phyloP scores from a whole-genome alignment of 92 coral and sea anemone genomes.

The Plumapathes pennacea region DNA sequence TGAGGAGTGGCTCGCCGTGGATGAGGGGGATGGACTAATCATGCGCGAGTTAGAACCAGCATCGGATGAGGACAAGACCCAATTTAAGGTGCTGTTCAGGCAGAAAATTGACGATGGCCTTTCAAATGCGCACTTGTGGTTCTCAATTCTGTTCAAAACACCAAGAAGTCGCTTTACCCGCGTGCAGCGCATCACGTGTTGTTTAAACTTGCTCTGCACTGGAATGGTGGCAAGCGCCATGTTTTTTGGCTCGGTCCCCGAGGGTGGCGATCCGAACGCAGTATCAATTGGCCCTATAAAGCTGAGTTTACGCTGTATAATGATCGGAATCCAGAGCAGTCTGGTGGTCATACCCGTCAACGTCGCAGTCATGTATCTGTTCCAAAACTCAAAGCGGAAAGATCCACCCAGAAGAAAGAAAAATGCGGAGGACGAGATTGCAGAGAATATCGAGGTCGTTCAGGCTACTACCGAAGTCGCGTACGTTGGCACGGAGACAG shows the following conservation, averaged over 20 bases:
- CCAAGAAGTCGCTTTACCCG: conserved; percentile 70
- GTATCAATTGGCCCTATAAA: conserved; percentile 58
- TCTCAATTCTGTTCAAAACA: conserved; percentile 61
- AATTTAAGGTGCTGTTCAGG: conserved; percentile 48
- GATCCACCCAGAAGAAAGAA: too few species aligned
- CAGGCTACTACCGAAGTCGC: too few species aligned
- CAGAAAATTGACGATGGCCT: conserved; percentile 50
- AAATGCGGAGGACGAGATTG: too few species aligned
- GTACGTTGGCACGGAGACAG: neutral
- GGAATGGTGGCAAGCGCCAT: conserved; percentile 76
- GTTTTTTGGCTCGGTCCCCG: conserved; percentile 57
- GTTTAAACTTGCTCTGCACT: conserved; percentile 59
- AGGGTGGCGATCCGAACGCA: conserved; percentile 27
- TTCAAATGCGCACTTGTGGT: conserved; percentile 69
- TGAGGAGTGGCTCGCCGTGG: conserved; percentile 69
- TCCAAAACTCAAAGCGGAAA: conserved; percentile 43
- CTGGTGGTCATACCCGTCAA: conserved; percentile 66
- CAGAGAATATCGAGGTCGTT: too few species aligned
- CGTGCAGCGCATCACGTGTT: conserved; percentile 71
- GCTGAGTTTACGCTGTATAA: conserved; percentile 33
- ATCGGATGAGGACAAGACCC: conserved; percentile 35
- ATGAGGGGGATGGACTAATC: conserved; percentile 61
- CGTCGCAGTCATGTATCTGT: conserved; percentile 36
- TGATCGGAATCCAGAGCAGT: conserved; percentile 60
- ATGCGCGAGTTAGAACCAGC: conserved; percentile 37